Percentiles rank a stretch among this genome's conserved stretches.
Evolutionary conservation across 2,888 invertebrate species (phyloP).

Genomic region (Nephrocerus scutellatus): DNA sequence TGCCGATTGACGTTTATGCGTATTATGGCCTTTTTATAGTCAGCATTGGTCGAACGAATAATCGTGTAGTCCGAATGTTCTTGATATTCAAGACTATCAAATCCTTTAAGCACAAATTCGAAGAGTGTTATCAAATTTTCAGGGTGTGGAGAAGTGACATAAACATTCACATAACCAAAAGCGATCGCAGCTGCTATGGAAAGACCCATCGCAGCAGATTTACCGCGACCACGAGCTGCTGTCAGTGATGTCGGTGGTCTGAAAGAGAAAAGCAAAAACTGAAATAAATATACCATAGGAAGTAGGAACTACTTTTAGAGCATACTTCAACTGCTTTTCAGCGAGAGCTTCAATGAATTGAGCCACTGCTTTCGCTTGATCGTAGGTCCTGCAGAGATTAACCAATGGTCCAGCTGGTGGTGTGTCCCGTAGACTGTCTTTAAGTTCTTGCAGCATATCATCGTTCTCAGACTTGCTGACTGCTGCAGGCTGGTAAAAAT

Average conservation of each 20-base stretch:
- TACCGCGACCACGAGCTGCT: slow-evolving; percentile 94
- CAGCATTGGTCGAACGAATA: slow-evolving; percentile 89
- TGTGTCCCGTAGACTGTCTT: slow-evolving; percentile 78
- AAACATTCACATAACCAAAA: slow-evolving; percentile 77
- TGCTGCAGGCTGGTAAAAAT: slow-evolving; percentile 27
- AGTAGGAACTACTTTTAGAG: neutral
- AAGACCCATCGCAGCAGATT: slow-evolving; percentile 94
- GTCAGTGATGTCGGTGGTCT: slow-evolving; percentile 91
- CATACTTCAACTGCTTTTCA: slow-evolving; percentile 67
- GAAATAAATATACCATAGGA: neutral
- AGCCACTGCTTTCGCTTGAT: slow-evolving; percentile 87
- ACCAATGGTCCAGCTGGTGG: slow-evolving; percentile 87
- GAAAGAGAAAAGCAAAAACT: slow-evolving; percentile 7
- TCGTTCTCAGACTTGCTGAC: slow-evolving; percentile 48
- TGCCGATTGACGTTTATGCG: slow-evolving; percentile 85
- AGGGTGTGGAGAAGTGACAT: slow-evolving; percentile 95
- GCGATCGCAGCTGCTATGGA: slow-evolving; percentile 81
- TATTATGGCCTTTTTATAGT: slow-evolving; percentile 93
- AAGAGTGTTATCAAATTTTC: slow-evolving; percentile 97
- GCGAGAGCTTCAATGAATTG: slow-evolving; percentile 93
- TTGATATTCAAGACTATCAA: slow-evolving; percentile 88
- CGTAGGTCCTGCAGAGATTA: slow-evolving; percentile 83
- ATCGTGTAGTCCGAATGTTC: slow-evolving; percentile 95
- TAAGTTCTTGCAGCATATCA: slow-evolving; percentile 63
- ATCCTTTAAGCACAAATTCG: slow-evolving; percentile 92